Evolutionary conservation across 2,888 invertebrate species (phyloP).

Genomic region (Stratiomys singularior): DNA sequence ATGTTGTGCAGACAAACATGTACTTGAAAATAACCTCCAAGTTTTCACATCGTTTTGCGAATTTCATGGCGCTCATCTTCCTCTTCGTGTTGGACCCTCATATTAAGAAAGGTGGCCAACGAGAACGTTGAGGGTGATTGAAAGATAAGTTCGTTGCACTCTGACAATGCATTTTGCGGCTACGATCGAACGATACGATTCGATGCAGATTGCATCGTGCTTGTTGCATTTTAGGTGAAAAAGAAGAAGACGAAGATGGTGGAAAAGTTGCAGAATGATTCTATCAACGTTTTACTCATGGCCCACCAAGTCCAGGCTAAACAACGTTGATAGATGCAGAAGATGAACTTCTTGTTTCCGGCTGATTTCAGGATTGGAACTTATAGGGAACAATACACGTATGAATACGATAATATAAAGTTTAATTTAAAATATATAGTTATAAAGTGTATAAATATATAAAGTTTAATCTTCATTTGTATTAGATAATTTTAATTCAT

Average conservation of each 20-base stretch:
- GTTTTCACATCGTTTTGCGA: background rate
- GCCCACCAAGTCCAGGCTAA: background rate
- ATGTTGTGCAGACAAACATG: too few relatives aligned
- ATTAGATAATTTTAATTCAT: too few relatives aligned
- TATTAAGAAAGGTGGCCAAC: constrained; percentile 8
- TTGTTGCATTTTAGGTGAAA: background rate
- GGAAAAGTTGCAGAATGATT: constrained; percentile 38
- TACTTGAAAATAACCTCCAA: background rate
- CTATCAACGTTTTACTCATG: constrained; percentile 28
- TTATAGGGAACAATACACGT: too few relatives aligned
- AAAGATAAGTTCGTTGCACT: constrained; percentile 46
- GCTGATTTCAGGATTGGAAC: too few relatives aligned
- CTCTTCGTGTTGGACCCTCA: background rate
- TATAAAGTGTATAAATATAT: too few relatives aligned
- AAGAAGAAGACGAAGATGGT: background rate
- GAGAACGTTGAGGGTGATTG: constrained; percentile 41
- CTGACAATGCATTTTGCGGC: constrained; percentile 41
- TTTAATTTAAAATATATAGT: too few relatives aligned
- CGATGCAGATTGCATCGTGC: background rate
- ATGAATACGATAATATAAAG: too few relatives aligned
- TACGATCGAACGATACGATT: background rate
- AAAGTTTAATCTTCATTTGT: too few relatives aligned
- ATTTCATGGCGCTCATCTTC: background rate
- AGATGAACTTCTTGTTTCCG: too few relatives aligned
- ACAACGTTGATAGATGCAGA: too few relatives aligned